Evolutionary conservation across 1,140 invertebrate genomes (phyloP).

Genomic region (Scaptomyza pallida): DNA sequence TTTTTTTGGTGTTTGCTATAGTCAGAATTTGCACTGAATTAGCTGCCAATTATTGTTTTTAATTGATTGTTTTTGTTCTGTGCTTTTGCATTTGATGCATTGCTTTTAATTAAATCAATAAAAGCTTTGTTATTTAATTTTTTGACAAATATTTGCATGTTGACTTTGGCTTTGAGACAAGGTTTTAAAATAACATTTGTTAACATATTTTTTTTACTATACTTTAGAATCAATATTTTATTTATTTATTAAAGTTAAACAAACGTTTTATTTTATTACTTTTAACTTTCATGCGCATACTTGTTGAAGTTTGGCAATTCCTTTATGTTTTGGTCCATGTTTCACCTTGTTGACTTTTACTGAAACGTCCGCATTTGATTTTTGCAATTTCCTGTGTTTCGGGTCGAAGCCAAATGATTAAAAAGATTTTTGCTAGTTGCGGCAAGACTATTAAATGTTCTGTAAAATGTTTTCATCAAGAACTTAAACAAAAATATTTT

Average conservation of each 20-base stretch:
- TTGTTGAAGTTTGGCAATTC: slow-evolving; percentile 51
- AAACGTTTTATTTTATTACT: slow-evolving; percentile 11
- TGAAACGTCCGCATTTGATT: slow-evolving; percentile 28
- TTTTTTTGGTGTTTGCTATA: too few species aligned
- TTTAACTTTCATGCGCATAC: slow-evolving; percentile 22
- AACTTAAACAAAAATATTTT: not conserved
- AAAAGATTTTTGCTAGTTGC: not conserved
- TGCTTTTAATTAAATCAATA: too few species aligned
- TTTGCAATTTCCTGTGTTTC: slow-evolving; percentile 56
- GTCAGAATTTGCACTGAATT: too few species aligned
- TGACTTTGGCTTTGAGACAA: too few species aligned
- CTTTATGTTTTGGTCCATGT: slow-evolving; percentile 5
- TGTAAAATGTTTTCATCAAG: not conserved
- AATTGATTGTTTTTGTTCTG: too few species aligned
- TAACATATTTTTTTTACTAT: too few species aligned
- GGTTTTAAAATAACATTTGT: too few species aligned
- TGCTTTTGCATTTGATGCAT: too few species aligned
- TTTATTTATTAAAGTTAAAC: slow-evolving; percentile 8
- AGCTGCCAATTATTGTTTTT: too few species aligned
- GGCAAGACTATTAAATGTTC: not conserved
- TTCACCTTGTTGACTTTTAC: not conserved
- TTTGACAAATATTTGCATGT: too few species aligned
- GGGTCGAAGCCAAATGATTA: slow-evolving; percentile 10
- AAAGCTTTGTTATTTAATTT: too few species aligned
- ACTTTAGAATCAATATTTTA: too few species aligned